These are phyloP conservation scores for Amblyjoppa proteus DNA, from an alignment of 2,888 invertebrate species.

Conservation along the genomic window DNA sequence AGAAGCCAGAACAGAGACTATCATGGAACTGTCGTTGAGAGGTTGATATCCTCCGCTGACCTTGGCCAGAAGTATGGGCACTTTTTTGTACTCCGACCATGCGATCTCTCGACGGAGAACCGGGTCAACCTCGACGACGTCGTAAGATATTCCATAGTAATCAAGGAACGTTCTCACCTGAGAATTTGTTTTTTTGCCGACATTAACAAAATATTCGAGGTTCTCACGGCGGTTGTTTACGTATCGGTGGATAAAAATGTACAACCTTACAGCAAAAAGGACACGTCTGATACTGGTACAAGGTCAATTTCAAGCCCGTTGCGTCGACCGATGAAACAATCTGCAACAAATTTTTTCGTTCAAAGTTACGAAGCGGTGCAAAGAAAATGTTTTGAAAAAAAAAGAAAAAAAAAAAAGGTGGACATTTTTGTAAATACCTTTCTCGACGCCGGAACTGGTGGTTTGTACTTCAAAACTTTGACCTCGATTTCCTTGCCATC, in stretches of 20 bases:
- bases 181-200: slow-evolving; percentile 23
- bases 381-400: background rate
- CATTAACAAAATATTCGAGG: background rate
- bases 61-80: slow-evolving; percentile 94
- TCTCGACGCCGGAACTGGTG: slow-evolving; percentile 85
- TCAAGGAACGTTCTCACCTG: slow-evolving; percentile 93
- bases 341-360: slow-evolving; percentile 84
- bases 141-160: slow-evolving; percentile 96
- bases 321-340: slow-evolving; percentile 88
- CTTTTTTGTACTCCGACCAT: slow-evolving; percentile 98
- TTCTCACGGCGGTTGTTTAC: background rate
- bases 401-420: background rate
- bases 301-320: slow-evolving; percentile 91
- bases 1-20: slow-evolving; percentile 95
- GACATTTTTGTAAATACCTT: slow-evolving; percentile 80
- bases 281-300: slow-evolving; percentile 99
- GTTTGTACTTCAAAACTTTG: slow-evolving; percentile 84
- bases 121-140: slow-evolving; percentile 98
- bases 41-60: slow-evolving; percentile 92
- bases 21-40: slow-evolving; percentile 97
- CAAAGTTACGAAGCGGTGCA: background rate
- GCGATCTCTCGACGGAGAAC: slow-evolving; percentile 95
- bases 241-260: background rate
- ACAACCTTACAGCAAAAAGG: slow-evolving; percentile 98
- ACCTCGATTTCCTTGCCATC: slow-evolving; percentile 83